A percentile compares a stretch with the other conserved stretches of the same genome.
These are phyloP conservation scores for Meganola albula DNA, from an alignment of 2,888 invertebrate species.

Conservation along the genomic window DNA sequence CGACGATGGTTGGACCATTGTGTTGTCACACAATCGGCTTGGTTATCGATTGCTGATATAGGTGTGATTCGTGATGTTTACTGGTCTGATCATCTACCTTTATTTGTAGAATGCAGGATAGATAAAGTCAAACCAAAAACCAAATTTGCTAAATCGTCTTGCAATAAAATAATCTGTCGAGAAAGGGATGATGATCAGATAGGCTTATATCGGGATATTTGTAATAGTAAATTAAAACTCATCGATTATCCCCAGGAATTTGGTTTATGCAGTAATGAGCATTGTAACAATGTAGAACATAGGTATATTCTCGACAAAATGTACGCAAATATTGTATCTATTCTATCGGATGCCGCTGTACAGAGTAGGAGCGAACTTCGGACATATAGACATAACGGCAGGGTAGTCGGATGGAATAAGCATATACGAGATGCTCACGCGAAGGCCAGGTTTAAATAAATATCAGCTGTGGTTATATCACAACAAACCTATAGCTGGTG, in stretches of 20 bases:
- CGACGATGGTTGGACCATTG: slow-evolving; percentile 9
- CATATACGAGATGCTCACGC: no score
- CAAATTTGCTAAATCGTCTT: neutral
- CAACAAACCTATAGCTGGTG: no score
- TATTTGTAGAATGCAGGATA: slow-evolving; percentile 12
- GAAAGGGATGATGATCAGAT: slow-evolving; percentile 3
- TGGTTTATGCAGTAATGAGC: slow-evolving; percentile 1
- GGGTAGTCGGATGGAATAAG: no score
- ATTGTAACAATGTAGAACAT: slow-evolving; percentile 13
- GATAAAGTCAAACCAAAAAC: neutral
- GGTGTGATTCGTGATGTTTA: slow-evolving; percentile 8
- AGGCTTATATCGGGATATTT: neutral
- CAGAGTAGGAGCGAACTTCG: neutral
- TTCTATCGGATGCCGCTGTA: slow-evolving; percentile 9
- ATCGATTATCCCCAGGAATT: slow-evolving; percentile 5
- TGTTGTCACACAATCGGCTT: slow-evolving; percentile 5
- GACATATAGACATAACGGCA: neutral
- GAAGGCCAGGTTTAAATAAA: no score
- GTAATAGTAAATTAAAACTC: slow-evolving; percentile 1
- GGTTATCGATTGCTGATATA: slow-evolving; percentile 3
- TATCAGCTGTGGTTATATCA: no score
- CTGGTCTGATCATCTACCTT: slow-evolving; percentile 17
- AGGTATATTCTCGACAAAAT: slow-evolving; percentile 9
- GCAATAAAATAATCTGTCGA: slow-evolving; percentile 5
- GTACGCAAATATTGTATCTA: slow-evolving; percentile 13